Evolutionary conservation across 1,140 invertebrate genomes (phyloP), one percentile per base, ranked within the genome.

Genomic region (Parapsyche elsis): DNA sequence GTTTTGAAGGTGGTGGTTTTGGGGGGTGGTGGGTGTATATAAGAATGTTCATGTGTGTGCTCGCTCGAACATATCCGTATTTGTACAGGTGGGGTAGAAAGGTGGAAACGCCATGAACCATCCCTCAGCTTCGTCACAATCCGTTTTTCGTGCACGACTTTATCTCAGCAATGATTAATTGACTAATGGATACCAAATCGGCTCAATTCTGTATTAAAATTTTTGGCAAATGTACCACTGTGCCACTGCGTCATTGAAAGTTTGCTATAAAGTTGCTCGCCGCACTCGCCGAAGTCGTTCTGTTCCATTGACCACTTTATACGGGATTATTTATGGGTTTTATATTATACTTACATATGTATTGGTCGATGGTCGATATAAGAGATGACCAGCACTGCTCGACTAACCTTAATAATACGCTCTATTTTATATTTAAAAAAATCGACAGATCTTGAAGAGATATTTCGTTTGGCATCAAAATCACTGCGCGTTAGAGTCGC

Each of bases 271-370:
- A n/a, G n/a, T n/a, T 10, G 14, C 10, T 16, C 14, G 53, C 5
- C 14, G 53, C 53, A 44, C 44, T 21, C 71, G 0, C 9, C 26
- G 73, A 49, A 38, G 38, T 44, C 44, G 19, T 76, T 76, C 44
- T 1, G 73, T 45, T 45, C 73, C 73, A 76, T 76, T 76, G 73
- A 76, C 45, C 45, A 76, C 44, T 46, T 2, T 38, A 38, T n/a
- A 30, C 19, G 9, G 73, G 73, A 76, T 76, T 76, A 76, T 76
- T 76, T 76, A 76, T 76, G 73, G 53, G 26, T 5, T 19, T 45
- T 57, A 14, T 76, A 76, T 38, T 38, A 38, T 38, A 38, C 30
- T 38, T 7, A n/a, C n/a, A n/a, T n/a, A 4, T 38, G 30, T 38
- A 38, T 9, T 24, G 26, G 9, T 45, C 44, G 12, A 73, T 38